phyloP scores from a whole-genome alignment of 2,888 invertebrate genomes.

The Drosophila fulvimacula region DNA sequence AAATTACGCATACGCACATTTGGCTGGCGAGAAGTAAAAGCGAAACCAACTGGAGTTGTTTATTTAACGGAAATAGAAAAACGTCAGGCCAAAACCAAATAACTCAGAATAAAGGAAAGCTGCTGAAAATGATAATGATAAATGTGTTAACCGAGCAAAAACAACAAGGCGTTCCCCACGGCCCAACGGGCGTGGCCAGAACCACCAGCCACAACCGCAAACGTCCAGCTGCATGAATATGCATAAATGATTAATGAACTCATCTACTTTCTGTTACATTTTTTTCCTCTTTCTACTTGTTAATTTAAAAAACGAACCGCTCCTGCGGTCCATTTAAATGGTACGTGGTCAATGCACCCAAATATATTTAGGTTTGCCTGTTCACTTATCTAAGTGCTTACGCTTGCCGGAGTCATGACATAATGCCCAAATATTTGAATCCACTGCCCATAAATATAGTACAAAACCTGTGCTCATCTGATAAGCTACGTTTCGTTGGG shows the following conservation, averaged over 20 bases:
- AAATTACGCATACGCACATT: constrained; percentile 61
- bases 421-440: constrained; percentile 65
- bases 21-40: constrained; percentile 23
- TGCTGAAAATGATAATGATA: constrained; percentile 73
- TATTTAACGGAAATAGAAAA: constrained; percentile 62
- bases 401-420: constrained; percentile 40
- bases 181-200: constrained; percentile 19
- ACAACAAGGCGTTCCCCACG: constrained; percentile 14
- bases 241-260: constrained; percentile 73
- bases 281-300: background rate
- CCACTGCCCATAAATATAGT: constrained; percentile 51
- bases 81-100: constrained; percentile 26
- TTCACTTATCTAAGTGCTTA: constrained; percentile 19
- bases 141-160: constrained; percentile 49
- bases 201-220: constrained; percentile 2
- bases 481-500: constrained; percentile 46
- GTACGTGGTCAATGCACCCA: constrained; percentile 8
- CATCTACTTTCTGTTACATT: constrained; percentile 21
- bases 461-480: constrained; percentile 39
- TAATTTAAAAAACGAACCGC: constrained; percentile 23
- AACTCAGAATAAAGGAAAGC: constrained; percentile 28
- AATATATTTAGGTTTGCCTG: too few relatives aligned
- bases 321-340: constrained; percentile 27
- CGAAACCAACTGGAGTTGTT: constrained; percentile 20
- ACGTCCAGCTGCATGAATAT: constrained; percentile 60